Evolutionary conservation across 2,113 vertebrate genomes (phyloP).

Genomic region (Anoura caudifer): DNA sequence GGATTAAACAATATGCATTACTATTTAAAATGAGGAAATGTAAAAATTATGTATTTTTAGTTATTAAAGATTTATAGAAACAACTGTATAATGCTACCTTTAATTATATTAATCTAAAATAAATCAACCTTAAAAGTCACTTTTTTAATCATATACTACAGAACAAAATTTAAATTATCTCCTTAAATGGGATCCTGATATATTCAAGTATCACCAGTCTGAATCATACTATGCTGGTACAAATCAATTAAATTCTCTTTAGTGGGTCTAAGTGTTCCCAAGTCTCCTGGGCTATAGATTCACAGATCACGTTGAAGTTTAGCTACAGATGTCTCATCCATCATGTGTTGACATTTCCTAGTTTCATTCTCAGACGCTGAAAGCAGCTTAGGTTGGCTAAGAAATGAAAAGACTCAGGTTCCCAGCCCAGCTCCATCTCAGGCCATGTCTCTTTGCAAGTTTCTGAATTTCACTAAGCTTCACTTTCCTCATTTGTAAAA

Average conservation of each 20-base stretch:
- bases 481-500: background rate
- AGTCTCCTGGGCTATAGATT: background rate
- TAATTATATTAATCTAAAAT: conserved; percentile 14
- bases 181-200: background rate
- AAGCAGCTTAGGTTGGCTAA: background rate
- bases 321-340: background rate
- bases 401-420: background rate
- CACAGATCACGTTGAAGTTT: background rate
- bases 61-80: background rate
- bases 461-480: background rate
- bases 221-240: background rate
- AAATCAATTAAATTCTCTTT: background rate
- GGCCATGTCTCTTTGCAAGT: background rate
- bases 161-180: background rate
- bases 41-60: background rate
- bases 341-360: background rate
- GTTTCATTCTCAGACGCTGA: background rate
- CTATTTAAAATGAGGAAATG: background rate
- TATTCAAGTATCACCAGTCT: background rate
- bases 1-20: conserved; percentile 1
- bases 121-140: background rate
- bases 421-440: background rate
- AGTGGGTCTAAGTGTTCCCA: background rate
- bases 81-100: background rate
- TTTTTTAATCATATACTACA: background rate